These are phyloP conservation scores for Setipinna tenuifilis DNA, from an alignment of 2,797 vertebrate genomes.

Conservation along the genomic window DNA sequence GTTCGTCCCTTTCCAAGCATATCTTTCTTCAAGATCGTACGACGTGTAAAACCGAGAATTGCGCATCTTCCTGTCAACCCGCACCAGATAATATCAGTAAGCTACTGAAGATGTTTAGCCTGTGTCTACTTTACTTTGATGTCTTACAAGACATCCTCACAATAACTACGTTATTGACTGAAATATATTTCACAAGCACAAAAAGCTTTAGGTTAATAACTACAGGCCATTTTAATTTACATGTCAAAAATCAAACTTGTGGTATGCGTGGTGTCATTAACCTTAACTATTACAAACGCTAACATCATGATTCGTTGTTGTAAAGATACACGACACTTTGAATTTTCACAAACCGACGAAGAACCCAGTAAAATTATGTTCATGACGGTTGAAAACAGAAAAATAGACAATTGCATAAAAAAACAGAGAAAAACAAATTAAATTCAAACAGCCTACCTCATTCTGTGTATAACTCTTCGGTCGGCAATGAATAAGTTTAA, in stretches of 20 bases:
- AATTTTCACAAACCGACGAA: too few relatives aligned
- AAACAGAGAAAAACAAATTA: background rate
- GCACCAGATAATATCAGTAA: background rate
- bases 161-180: too few relatives aligned
- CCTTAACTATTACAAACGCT: too few relatives aligned
- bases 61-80: constrained; percentile 9
- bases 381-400: too few relatives aligned
- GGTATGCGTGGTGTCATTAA: too few relatives aligned
- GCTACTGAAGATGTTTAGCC: background rate
- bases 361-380: too few relatives aligned
- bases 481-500: background rate
- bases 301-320: too few relatives aligned
- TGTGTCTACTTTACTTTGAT: background rate
- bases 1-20: background rate
- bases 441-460: constrained; percentile 6
- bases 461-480: background rate
- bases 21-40: background rate
- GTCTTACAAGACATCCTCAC: background rate
- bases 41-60: background rate
- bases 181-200: too few relatives aligned
- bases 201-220: too few relatives aligned
- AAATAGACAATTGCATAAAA: background rate
- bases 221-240: too few relatives aligned
- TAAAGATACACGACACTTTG: too few relatives aligned
- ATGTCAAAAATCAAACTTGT: too few relatives aligned